phyloP scores from a whole-genome alignment of 2,888 invertebrate species.

The Eupithecia dodoneata region DNA sequence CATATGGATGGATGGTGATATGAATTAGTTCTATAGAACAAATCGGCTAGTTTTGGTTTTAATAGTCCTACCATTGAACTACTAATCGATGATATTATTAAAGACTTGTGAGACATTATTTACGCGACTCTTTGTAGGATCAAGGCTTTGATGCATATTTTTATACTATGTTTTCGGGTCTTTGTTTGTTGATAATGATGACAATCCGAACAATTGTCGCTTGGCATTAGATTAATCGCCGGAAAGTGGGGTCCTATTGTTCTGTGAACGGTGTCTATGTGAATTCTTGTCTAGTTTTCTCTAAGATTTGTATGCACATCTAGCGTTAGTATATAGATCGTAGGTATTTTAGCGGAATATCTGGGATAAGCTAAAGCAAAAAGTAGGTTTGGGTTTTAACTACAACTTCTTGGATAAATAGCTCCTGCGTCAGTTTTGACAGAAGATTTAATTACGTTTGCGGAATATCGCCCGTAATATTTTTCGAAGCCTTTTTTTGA shows the following conservation, averaged over 20 bases:
- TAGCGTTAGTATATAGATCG: not conserved
- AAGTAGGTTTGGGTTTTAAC: not conserved
- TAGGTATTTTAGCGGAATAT: not conserved
- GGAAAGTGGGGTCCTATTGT: slow-evolving; percentile 49
- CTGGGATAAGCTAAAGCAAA: not conserved
- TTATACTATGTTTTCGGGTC: not conserved
- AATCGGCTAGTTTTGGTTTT: too few species aligned
- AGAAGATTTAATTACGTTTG: not conserved
- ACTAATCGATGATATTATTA: too few species aligned
- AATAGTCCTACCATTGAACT: too few species aligned
- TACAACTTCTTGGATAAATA: not conserved
- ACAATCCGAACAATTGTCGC: slow-evolving; percentile 22
- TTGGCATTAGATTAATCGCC: slow-evolving; percentile 43
- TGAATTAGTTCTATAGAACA: too few species aligned
- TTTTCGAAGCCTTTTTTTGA: not conserved
- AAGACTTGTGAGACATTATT: too few species aligned
- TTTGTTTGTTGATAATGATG: not conserved
- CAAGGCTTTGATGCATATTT: too few species aligned
- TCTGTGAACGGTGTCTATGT: slow-evolving; percentile 46
- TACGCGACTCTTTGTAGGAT: too few species aligned
- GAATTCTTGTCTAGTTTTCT: slow-evolving; percentile 49
- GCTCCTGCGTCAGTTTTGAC: not conserved
- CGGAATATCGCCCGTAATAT: too few species aligned
- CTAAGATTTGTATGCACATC: slow-evolving; percentile 32
- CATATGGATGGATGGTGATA: too few species aligned